Evolutionary conservation across 2,797 vertebrate species (phyloP).

Genomic region (Liasis olivaceus): DNA sequence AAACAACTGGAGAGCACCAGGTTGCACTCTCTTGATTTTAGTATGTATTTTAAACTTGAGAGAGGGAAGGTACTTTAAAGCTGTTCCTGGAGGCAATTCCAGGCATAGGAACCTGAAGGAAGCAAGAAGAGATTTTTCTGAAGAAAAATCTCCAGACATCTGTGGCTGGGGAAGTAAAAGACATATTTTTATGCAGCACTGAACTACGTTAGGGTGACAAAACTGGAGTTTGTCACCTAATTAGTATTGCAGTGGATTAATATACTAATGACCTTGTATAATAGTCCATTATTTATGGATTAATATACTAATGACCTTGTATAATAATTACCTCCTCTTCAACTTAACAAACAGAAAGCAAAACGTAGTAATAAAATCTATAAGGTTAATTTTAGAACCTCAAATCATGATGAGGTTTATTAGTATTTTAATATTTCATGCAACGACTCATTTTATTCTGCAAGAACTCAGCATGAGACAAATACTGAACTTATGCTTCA

Average conservation of each 20-base stretch:
- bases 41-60: background rate
- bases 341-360: background rate
- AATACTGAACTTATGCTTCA: background rate
- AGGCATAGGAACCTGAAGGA: background rate
- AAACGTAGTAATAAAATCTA: background rate
- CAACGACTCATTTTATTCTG: background rate
- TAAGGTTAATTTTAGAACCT: background rate
- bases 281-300: background rate
- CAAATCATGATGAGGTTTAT: background rate
- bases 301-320: background rate
- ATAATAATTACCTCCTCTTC: background rate
- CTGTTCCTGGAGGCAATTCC: background rate
- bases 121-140: background rate
- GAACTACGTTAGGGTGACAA: background rate
- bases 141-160: background rate
- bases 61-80: background rate
- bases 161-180: background rate
- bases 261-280: background rate
- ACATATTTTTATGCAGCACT: background rate
- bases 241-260: background rate
- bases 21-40: background rate
- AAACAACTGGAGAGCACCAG: background rate
- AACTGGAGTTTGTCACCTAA: background rate
- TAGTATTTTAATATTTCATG: background rate
- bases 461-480: background rate